Evolutionary conservation across 2,113 vertebrate genomes (phyloP).

Genomic region (Pachypanchax playfairii): DNA sequence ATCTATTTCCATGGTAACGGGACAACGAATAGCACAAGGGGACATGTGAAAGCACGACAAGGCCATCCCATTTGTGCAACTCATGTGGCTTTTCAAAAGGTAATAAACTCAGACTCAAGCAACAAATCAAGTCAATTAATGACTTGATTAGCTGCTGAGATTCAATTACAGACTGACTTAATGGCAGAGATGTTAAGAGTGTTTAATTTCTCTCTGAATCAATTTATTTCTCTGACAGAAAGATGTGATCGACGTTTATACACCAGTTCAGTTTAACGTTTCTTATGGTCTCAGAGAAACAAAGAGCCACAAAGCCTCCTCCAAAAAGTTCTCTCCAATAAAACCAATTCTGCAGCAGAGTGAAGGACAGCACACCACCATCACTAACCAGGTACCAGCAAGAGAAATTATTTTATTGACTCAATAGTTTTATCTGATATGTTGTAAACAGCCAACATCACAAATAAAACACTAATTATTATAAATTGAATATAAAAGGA

Average conservation of each 20-base stretch:
- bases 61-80: slow-evolving; percentile 74
- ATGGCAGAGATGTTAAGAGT: background rate
- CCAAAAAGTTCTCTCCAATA: slow-evolving; percentile 79
- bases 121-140: background rate
- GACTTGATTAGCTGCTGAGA: background rate
- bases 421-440: background rate
- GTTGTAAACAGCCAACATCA: background rate
- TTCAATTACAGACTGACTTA: background rate
- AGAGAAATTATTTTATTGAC: background rate
- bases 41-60: slow-evolving; percentile 74
- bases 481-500: background rate
- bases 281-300: slow-evolving; percentile 84
- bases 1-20: slow-evolving; percentile 92
- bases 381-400: slow-evolving; percentile 83
- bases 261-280: slow-evolving; percentile 86
- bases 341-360: slow-evolving; percentile 89
- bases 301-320: slow-evolving; percentile 56
- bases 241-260: slow-evolving; percentile 91
- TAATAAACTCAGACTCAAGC: slow-evolving; percentile 58
- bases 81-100: slow-evolving; percentile 88
- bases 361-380: slow-evolving; percentile 70
- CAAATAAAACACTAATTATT: background rate
- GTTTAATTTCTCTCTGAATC: background rate
- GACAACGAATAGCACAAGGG: slow-evolving; percentile 82
- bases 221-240: slow-evolving; percentile 79